phyloP scores from a whole-genome alignment of 2,888 invertebrate genomes.

The Parascotia fuliginaria region DNA sequence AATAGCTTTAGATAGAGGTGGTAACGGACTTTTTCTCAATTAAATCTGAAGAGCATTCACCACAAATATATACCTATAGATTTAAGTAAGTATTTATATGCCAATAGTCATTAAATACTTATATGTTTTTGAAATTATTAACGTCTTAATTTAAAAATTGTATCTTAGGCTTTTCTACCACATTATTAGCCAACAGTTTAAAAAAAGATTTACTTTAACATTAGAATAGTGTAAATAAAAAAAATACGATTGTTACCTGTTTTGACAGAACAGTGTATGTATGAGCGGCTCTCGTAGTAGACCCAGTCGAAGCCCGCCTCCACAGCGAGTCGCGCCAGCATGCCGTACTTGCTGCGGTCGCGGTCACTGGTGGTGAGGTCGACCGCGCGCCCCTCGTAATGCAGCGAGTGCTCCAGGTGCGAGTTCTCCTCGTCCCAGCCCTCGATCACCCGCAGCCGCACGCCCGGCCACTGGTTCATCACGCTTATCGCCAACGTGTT shows the following conservation, averaged over 20 bases:
- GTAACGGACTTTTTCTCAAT: no score
- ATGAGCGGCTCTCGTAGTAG: constrained; percentile 96
- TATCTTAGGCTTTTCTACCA: no score
- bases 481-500: constrained; percentile 97
- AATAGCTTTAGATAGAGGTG: no score
- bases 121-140: no score
- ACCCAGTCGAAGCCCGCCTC: constrained; percentile 99
- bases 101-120: no score
- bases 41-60: no score
- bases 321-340: constrained; percentile 97
- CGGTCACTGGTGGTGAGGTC: constrained; percentile 98
- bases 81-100: no score
- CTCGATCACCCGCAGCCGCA: constrained; percentile 95
- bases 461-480: constrained; percentile 99
- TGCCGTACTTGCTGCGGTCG: constrained; percentile 96
- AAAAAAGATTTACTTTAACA: no score
- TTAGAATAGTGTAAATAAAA: not conserved
- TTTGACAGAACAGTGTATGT: constrained; percentile 98
- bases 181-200: no score
- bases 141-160: no score
- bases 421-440: constrained; percentile 97
- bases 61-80: no score
- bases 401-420: constrained; percentile 93
- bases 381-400: constrained; percentile 98
- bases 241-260: constrained; percentile 89